These are phyloP conservation scores for Myathropa florea DNA, from an alignment of 2,888 invertebrate genomes.

Conservation along the genomic window DNA sequence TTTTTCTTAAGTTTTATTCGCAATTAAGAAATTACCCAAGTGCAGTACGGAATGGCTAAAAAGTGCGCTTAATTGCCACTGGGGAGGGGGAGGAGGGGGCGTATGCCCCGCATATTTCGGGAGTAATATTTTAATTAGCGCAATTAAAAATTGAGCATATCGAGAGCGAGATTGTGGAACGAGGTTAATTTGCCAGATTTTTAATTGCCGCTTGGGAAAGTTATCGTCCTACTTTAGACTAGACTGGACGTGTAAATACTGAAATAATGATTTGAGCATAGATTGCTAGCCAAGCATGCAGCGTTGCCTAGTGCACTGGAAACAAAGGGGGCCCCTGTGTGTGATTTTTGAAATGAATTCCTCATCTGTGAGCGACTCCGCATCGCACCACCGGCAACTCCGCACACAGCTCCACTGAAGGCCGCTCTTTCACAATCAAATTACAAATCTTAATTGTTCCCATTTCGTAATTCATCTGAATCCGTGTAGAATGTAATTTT, in stretches of 20 bases:
- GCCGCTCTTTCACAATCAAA: conserved; percentile 67
- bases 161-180: conserved; percentile 68
- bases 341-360: conserved; percentile 36
- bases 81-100: too few species aligned
- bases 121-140: conserved; percentile 67
- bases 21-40: conserved; percentile 66
- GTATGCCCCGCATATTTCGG: not conserved
- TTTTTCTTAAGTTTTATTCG: conserved; percentile 35
- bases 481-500: conserved; percentile 65
- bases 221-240: conserved; percentile 53
- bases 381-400: not conserved
- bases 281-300: not conserved
- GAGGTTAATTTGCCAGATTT: conserved; percentile 68
- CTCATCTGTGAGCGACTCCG: conserved; percentile 31
- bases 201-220: conserved; percentile 67
- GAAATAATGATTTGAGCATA: conserved; percentile 44
- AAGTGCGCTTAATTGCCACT: conserved; percentile 54
- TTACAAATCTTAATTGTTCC: conserved; percentile 73
- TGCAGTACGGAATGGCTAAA: conserved; percentile 31
- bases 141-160: conserved; percentile 69
- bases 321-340: conserved; percentile 61
- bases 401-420: conserved; percentile 8
- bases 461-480: conserved; percentile 71
- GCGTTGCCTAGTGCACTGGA: not conserved
- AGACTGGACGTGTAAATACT: conserved; percentile 13